Percentiles rank a stretch among this genome's conserved stretches.
Conservation (phyloP, 2,888 invertebrate genomes). For the Brachyptera putata region DNA sequence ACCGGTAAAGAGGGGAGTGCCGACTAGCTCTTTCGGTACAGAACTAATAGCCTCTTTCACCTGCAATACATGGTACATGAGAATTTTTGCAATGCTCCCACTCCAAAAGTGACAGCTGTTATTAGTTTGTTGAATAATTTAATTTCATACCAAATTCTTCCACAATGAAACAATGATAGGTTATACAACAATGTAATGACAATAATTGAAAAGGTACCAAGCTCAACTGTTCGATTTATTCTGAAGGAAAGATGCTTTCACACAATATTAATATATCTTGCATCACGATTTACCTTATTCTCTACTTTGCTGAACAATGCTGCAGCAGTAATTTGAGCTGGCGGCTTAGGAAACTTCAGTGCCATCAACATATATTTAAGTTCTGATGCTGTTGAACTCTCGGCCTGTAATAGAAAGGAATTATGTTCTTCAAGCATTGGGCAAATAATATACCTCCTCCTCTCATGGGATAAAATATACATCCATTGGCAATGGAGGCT, state of each 20-base stretch:
- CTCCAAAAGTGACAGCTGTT: too few species aligned
- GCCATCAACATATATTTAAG: constrained; percentile 74
- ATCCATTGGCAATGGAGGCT: not conserved
- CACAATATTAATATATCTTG: too few species aligned
- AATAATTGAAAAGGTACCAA: too few species aligned
- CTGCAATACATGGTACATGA: constrained; percentile 39
- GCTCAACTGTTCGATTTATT: too few species aligned
- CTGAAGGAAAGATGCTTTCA: not conserved
- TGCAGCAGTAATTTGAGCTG: constrained; percentile 71
- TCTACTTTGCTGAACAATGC: constrained; percentile 74
- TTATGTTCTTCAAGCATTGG: too few species aligned
- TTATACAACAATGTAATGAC: too few species aligned
- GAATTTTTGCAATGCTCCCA: too few species aligned
- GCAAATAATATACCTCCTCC: too few species aligned
- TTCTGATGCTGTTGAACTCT: constrained; percentile 75
- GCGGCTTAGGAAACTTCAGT: constrained; percentile 81
- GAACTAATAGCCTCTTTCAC: constrained; percentile 41
- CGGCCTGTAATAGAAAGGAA: constrained; percentile 56
- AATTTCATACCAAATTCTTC: not conserved
- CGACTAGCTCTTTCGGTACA: constrained; percentile 55
- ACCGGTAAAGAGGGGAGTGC: constrained; percentile 70
- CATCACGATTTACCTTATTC: constrained; percentile 54
- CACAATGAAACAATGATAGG: not conserved
- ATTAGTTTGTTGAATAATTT: not conserved
- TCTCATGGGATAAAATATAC: too few species aligned